phyloP scores from a whole-genome alignment of 2,797 vertebrate genomes.

The Threskiornis aethiopicus region DNA sequence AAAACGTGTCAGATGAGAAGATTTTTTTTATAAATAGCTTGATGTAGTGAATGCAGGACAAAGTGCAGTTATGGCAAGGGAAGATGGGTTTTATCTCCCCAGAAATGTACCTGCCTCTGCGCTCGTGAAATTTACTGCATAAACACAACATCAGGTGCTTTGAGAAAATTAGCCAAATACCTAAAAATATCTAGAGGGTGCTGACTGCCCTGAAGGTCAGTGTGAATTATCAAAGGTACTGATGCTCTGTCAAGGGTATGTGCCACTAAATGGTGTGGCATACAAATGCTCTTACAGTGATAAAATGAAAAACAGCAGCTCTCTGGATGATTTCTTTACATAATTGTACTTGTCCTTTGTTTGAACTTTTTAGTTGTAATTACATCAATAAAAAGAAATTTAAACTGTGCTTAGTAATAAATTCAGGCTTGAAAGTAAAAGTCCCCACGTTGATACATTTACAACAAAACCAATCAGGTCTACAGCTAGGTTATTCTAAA shows the following conservation, averaged over 20 bases:
- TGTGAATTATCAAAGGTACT: neutral
- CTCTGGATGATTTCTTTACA: neutral
- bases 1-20: neutral
- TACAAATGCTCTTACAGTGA: neutral
- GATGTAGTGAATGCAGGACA: neutral
- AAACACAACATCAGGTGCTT: conserved; percentile 53
- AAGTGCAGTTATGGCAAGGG: neutral
- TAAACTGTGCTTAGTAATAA: conserved; percentile 7
- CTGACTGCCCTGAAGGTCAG: conserved; percentile 53
- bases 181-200: conserved; percentile 52
- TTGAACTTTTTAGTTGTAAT: conserved; percentile 43
- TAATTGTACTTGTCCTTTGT: conserved; percentile 33
- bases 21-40: neutral
- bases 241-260: conserved; percentile 29
- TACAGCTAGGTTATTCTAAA: neutral
- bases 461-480: neutral
- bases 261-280: neutral
- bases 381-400: conserved; percentile 23
- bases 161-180: conserved; percentile 50
- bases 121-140: conserved; percentile 29
- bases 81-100: neutral
- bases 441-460: neutral
- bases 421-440: conserved; percentile 1
- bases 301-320: neutral
- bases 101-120: conserved; percentile 4